Conservation (phyloP, 2,888 invertebrate genomes). For the Nomada flava region DNA sequence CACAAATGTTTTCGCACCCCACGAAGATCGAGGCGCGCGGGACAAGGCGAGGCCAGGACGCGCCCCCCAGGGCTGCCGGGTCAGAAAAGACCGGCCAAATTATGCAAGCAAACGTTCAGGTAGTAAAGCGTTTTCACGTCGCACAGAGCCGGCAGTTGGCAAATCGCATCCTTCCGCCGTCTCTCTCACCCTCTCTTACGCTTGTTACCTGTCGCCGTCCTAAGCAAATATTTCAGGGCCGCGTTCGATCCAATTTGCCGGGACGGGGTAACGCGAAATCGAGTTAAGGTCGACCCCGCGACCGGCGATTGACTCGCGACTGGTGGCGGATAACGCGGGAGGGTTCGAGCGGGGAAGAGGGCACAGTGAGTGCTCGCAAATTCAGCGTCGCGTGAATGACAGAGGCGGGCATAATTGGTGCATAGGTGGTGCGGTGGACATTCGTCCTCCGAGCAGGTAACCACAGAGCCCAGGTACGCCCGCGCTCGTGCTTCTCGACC, state of each 20-base stretch:
- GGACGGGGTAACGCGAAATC: conserved; percentile 74
- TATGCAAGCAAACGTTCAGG: conserved; percentile 80
- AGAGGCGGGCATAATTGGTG: conserved; percentile 46
- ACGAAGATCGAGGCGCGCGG: conserved; percentile 36
- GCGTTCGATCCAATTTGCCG: conserved; percentile 78
- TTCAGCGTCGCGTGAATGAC: conserved; percentile 49
- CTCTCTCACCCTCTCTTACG: not conserved
- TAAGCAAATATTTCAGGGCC: conserved; percentile 79
- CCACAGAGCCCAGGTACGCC: conserved; percentile 23
- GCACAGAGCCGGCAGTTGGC: conserved; percentile 45
- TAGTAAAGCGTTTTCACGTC: conserved; percentile 74
- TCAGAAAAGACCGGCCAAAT: conserved; percentile 75
- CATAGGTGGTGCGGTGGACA: conserved; percentile 43
- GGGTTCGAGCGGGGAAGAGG: conserved; percentile 32
- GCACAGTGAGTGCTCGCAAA: conserved; percentile 28
- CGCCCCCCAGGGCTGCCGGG: conserved; percentile 49
- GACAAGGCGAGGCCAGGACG: conserved; percentile 66
- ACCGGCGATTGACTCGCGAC: not conserved
- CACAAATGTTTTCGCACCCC: conserved; percentile 78
- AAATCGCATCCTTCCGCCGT: conserved; percentile 8
- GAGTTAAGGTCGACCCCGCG: conserved; percentile 71
- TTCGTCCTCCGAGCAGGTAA: conserved; percentile 43
- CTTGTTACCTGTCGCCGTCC: conserved; percentile 67
- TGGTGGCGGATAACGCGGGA: not conserved
- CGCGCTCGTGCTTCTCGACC: conserved; percentile 7